Evolutionary conservation across 2,797 vertebrate species (phyloP), one percentile per base, ranked within the genome.

Genomic region (Pachyuromys duprasi): DNA sequence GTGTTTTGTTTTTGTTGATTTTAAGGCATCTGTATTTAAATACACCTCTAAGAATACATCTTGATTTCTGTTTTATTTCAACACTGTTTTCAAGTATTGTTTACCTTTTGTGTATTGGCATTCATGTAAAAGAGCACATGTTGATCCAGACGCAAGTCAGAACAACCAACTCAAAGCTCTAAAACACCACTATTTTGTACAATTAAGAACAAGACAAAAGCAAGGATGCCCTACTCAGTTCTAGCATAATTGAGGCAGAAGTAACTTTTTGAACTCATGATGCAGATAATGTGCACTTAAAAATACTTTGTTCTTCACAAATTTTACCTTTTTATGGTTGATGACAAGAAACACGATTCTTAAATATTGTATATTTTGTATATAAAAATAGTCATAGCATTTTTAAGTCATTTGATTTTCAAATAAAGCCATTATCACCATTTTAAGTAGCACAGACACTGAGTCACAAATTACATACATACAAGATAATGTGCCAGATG

Each of bases 311-410:
- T 92, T 55, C 60, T 91, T 95, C 90, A 88, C n/a, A 95, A 80
- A 87, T 63, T 84, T 84, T 67, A 84, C 26, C 33, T 42, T 92
- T 94, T 76, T 93, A 86, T 81, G 63, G 22, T 92, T 86, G 96
- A 79, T 91, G 69, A 9, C 95, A 42, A 31, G 69, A 83, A 90
- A 92, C 79, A 87, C 90, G 12, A 36, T 96, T 88, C 45, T 94
- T 95, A 96, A 42, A 87, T 84, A 87, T 84, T 78, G 9, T 96
- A 93, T 93, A 83, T 92, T 89, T 89, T 91, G 6, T 76, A n/a
- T 97, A 94, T 92, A 97, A 94, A 49, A 97, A 90, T 95, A 67
- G 75, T n/a, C 39, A 95, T 90, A 94, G 20, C 86, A 94, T 70
- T 90, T 42, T 55, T 89, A 93, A 96, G 55, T 91, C 95, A n/a